phyloP scores from a whole-genome alignment of 2,113 vertebrate species.

The Dascyllus trimaculatus region DNA sequence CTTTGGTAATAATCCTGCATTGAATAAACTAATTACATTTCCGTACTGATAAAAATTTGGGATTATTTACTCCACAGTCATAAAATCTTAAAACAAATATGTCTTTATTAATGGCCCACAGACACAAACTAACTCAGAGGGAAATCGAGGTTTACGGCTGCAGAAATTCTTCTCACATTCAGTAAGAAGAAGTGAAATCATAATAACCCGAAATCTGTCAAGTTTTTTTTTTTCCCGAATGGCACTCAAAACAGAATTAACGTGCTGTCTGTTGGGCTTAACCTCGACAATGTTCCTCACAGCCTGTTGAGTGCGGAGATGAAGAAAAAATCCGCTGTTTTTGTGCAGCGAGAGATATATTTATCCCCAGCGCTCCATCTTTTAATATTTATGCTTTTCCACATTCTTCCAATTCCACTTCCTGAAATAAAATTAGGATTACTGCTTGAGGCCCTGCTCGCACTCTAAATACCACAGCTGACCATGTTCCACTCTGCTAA shows the following conservation, averaged over 20 bases:
- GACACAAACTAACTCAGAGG: conserved; percentile 25
- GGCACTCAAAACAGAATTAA: conserved; percentile 37
- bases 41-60: conserved; percentile 30
- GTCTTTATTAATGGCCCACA: conserved; percentile 35
- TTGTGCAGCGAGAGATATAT: conserved; percentile 39
- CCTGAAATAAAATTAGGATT: conserved; percentile 66
- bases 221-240: conserved; percentile 36
- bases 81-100: conserved; percentile 44
- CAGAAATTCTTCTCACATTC: conserved; percentile 33
- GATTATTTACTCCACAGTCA: conserved; percentile 44
- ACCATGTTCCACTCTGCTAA: conserved; percentile 34
- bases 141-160: conserved; percentile 25
- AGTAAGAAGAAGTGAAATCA: conserved; percentile 38
- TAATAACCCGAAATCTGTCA: conserved; percentile 13
- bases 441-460: conserved; percentile 27
- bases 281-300: conserved; percentile 41
- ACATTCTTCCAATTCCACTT: conserved; percentile 70
- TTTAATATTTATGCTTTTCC: conserved; percentile 69
- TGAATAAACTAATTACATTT: conserved; percentile 59
- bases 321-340: conserved; percentile 32
- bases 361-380: conserved; percentile 55
- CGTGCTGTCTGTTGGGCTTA: conserved; percentile 35
- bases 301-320: conserved; percentile 32
- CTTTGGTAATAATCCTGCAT: conserved; percentile 51
- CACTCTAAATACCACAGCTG: conserved; percentile 43